These are phyloP conservation scores for Yponomeuta sedellus DNA, from an alignment of 2,888 invertebrate genomes.

Conservation along the genomic window DNA sequence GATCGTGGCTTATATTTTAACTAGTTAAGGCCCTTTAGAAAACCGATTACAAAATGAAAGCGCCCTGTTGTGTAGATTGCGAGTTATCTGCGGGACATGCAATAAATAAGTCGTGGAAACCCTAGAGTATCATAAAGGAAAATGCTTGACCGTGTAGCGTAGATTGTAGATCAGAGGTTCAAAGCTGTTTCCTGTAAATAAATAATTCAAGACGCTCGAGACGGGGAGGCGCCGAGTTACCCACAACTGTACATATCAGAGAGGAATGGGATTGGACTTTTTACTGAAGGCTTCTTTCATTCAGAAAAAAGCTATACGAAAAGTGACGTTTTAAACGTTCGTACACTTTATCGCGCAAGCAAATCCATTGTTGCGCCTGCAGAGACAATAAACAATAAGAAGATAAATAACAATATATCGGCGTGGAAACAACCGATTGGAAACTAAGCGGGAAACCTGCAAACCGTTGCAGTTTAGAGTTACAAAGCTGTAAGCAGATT, in stretches of 20 bases:
- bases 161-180: slow-evolving; percentile 10
- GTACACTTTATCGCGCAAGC: neutral
- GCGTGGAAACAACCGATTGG: neutral
- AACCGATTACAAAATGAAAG: slow-evolving; percentile 33
- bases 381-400: neutral
- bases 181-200: neutral
- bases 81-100: neutral
- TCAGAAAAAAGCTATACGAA: neutral
- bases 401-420: neutral
- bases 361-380: neutral
- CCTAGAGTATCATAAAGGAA: neutral
- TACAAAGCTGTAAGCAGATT: slow-evolving; percentile 4
- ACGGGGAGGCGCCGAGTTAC: slow-evolving; percentile 48
- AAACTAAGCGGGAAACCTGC: slow-evolving; percentile 6
- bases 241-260: slow-evolving; percentile 32
- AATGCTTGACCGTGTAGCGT: slow-evolving; percentile 3
- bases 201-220: slow-evolving; percentile 41
- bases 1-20: neutral
- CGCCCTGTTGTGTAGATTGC: slow-evolving; percentile 22
- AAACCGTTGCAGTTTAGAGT: slow-evolving; percentile 1
- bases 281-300: neutral
- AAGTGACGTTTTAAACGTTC: neutral
- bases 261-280: slow-evolving; percentile 17
- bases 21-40: slow-evolving; percentile 26
- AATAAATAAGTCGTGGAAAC: slow-evolving; percentile 4